Evolutionary conservation across 2,113 vertebrate genomes (phyloP), one percentile per base, ranked within the genome.

Genomic region (Pogonocichla stellata): DNA sequence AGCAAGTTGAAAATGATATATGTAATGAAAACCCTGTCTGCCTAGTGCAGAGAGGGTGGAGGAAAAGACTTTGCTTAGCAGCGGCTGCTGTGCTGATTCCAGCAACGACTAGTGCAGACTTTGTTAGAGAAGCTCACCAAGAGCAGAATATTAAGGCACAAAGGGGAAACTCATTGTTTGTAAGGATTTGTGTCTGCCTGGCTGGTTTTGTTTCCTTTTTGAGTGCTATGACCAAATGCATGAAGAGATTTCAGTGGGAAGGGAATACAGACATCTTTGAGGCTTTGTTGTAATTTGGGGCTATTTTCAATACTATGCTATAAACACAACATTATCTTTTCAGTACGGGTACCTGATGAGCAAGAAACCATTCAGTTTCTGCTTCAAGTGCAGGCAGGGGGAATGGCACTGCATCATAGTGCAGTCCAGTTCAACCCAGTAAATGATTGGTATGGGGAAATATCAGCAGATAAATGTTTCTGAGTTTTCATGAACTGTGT

Each of bases 1-100:
- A 93, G 95, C 90, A 95, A 92, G 93, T 86, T 81, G 90, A 88
- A 95, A 88, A 83, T 94, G 96, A 97, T 96, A 56, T 89, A 95
- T 94, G 92, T 87, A 95, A 93, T 94, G 92, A 94, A 95, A 91
- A 53, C 71, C 56, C 86, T 94, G 93, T 90, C 95, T 80, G 93
- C 92, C 86, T 97, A 91, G 74, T 89, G 87, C 91, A 93, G 91
- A 82, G 83, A 93, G 91, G 90, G 78, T 40, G 82, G 84, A 54
- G 93, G 67, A 89, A 93, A 93, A 92, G 79, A 16, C 62, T 40
- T 29, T 83, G 78, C 60, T 97, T 90, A 73, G 83, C 95, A 78
- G 74, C 86, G 2, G 0, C 84, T 81, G 90, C 80, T 78, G 28
- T 85, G 74, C 58, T 81, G 61, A 54, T 54, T 80, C 66, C 42